Evolutionary conservation across 2,888 invertebrate genomes (phyloP).

Genomic region (Drosophila subsilvestris): DNA sequence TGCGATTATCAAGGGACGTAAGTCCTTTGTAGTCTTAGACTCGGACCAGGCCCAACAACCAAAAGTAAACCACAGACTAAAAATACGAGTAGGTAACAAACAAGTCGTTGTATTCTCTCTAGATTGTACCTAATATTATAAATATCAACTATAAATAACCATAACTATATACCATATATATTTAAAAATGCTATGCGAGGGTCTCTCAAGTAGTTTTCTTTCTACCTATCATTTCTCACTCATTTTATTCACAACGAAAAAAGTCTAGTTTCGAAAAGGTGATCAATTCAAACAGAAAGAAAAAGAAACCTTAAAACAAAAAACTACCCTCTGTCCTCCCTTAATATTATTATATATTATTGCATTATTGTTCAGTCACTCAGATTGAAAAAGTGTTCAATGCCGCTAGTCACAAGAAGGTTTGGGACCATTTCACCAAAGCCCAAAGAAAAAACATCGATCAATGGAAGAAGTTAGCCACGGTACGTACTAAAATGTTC

Average conservation of each 20-base stretch:
- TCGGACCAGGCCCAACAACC: conserved; percentile 25
- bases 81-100: conserved; percentile 62
- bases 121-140: conserved; percentile 60
- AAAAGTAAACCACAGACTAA: conserved; percentile 17
- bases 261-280: conserved; percentile 56
- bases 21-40: conserved; percentile 29
- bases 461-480: conserved; percentile 98
- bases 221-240: conserved; percentile 60
- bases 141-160: conserved; percentile 35
- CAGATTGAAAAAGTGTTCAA: conserved; percentile 99
- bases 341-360: conserved; percentile 83
- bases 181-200: conserved; percentile 61
- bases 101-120: conserved; percentile 56
- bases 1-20: conserved; percentile 17
- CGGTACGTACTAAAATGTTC: conserved; percentile 88
- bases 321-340: conserved; percentile 76
- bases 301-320: conserved; percentile 45
- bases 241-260: conserved; percentile 32
- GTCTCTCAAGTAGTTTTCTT: conserved; percentile 66
- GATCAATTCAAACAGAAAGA: conserved; percentile 32
- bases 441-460: conserved; percentile 99
- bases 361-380: conserved; percentile 91
- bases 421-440: conserved; percentile 99
- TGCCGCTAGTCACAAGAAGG: conserved; percentile 98
- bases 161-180: conserved; percentile 31